These are phyloP conservation scores for Macrotis lagotis DNA, from an alignment of 2,113 vertebrate species.

Conservation along the genomic window DNA sequence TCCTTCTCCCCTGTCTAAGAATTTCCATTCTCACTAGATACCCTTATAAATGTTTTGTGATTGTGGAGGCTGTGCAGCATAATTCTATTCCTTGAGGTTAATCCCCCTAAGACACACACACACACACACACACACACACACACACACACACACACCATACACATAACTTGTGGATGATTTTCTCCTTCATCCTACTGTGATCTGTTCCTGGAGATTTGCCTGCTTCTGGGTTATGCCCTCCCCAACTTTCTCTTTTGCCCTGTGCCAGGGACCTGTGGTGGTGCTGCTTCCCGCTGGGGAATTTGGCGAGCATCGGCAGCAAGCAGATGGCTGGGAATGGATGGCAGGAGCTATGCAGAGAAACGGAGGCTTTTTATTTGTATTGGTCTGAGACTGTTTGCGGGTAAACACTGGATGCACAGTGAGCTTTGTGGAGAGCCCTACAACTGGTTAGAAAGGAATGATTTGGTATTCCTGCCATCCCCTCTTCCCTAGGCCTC, in stretches of 20 bases:
- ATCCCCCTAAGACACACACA: too few species aligned
- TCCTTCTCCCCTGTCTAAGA: not conserved
- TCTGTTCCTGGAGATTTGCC: not conserved
- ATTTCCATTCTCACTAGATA: not conserved
- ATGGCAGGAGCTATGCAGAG: conserved; percentile 78
- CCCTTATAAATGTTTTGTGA: not conserved
- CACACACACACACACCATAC: too few species aligned
- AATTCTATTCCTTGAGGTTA: not conserved
- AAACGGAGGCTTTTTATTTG: conserved; percentile 80
- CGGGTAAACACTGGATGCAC: conserved; percentile 75
- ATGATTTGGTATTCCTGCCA: not conserved
- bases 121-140: too few species aligned
- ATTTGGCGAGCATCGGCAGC: conserved; percentile 78
- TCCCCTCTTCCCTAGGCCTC: not conserved
- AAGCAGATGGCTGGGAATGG: conserved; percentile 73
- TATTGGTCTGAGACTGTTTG: conserved; percentile 79
- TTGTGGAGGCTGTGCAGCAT: not conserved
- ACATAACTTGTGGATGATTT: not conserved
- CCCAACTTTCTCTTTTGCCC: not conserved
- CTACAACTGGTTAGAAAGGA: conserved; percentile 47
- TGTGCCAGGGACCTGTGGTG: conserved; percentile 71
- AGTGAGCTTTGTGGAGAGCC: conserved; percentile 65
- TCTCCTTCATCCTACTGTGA: not conserved
- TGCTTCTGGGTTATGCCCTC: not conserved
- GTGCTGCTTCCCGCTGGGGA: conserved; percentile 48